Base-by-base conservation (phyloP, 2,888 invertebrate genomes). In the Hoplodrina blanda region DNA sequence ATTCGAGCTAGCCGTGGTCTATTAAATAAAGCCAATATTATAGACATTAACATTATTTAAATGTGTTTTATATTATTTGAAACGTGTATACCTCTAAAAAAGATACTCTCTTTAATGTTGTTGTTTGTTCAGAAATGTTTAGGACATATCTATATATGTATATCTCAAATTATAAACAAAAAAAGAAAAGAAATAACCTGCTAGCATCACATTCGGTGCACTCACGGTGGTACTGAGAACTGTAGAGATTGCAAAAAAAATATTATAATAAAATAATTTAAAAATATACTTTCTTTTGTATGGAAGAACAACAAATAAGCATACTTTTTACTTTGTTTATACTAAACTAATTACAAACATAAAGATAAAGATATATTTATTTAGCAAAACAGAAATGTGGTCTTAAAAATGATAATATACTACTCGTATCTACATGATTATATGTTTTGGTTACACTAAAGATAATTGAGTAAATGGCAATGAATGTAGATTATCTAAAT, bases 171-270 rank as follows among this genome's bases (percentile, higher is more conserved):
- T 11, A 46, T 13, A 69, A 37, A 73, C 61, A 49, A 66, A 74
- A 67, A 52, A 56, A 71, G 33, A 65, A 69, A 67, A 63, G 0
- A 66, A 59, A 64, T 78, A 81, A 85, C 86, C 86, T 86, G 80
- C 54, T 63, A 41, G 62, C 30, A 1, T 76, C 59, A 74, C 73
- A 69, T 57, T 69, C 53, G 44, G 64, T 61, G 78, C 86, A 86
- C 11, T 63, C 68, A 13, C 68, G 81, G 60, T 84, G 84, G 55
- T 70, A 84, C 56, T 63, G 64, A 50, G 84, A 84, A 62, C 84
- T 84, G 85, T 65, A 62, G 71, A 64, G 33, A 69, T 69, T 56
- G 25, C 19, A 76, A 78, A 67, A 71, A 11, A 60, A 41, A 30
- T 17, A 17, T 17, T 46, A 46, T 46, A 46, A 1, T 46, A 41